Evolutionary conservation across 2,888 invertebrate genomes (phyloP), one percentile per base, ranked within the genome.

Genomic region (Drosophila mulleri): DNA sequence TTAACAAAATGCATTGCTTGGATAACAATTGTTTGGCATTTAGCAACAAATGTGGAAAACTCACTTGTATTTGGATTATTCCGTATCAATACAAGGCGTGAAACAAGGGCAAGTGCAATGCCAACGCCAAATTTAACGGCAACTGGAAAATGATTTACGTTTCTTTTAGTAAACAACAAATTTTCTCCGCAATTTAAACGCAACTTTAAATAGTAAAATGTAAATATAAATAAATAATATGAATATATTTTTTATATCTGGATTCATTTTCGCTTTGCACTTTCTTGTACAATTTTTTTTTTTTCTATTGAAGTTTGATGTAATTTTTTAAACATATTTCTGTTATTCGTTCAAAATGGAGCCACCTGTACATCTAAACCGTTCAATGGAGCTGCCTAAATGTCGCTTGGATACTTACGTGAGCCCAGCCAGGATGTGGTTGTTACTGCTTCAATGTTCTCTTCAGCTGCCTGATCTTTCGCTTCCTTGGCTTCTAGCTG

Each of bases 101-200:
- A 97, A 93, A 97, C 96, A 93, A 96, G 94, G 94, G 97, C 95
- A 93, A 97, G 95, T 92, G 96, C 96, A 93, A 96, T 95, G 93
- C 97, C 97, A 93, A 97, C 96, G 93, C 95, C 95, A 94, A 97
- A 94, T 94, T 96, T 97, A 94, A 96, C 95, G 94, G 96, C 96
- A 95, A 97, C 97, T 97, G 96, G 93, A 96, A 96, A 95, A 95
- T 92, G 90, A 87, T 79, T 80, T 75, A 80, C 69, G 67, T 68
- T 84, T 82, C 83, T 68, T 82, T 84, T 74, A 81, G 71, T 82
- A 50, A 61, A 67, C 60, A 75, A 71, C 41, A 41, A 50, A 12
- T 50, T 50, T 32, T 2, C 11, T 5, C 59, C 59, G 9, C 61
- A 60, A 63, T 61, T 48, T 44, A 44, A 77, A 78, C 72, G 39